Evolutionary conservation across 2,797 vertebrate genomes (phyloP).

Genomic region (Meda fulgida): DNA sequence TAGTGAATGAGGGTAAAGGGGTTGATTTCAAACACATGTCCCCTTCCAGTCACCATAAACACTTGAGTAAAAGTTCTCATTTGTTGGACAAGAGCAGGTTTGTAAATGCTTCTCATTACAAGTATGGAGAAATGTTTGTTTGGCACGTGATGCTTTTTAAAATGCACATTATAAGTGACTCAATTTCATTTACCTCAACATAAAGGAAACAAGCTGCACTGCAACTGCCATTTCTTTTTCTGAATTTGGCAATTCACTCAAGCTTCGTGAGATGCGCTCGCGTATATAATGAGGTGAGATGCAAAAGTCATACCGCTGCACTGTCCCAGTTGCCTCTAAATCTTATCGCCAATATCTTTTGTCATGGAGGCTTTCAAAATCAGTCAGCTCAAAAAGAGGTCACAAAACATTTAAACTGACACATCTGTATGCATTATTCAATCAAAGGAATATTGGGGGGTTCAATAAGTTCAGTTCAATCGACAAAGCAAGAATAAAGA

Average conservation of each 20-base stretch:
- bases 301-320: conserved; percentile 20
- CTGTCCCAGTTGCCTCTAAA: conserved; percentile 42
- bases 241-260: background rate
- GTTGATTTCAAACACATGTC: background rate
- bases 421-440: background rate
- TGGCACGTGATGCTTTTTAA: background rate
- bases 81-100: background rate
- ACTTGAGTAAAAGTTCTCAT: background rate
- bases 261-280: background rate
- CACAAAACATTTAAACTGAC: conserved; percentile 22
- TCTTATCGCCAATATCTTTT: conserved; percentile 39
- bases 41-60: background rate
- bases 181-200: background rate
- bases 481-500: background rate
- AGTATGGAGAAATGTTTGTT: background rate
- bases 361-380: conserved; percentile 30
- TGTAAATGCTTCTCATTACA: background rate
- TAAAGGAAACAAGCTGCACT: background rate
- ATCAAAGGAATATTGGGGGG: background rate
- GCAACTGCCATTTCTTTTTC: conserved; percentile 20
- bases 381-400: conserved; percentile 26
- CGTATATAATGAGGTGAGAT: conserved; percentile 25
- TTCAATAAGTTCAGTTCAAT: background rate
- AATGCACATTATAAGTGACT: background rate
- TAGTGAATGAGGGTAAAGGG: background rate